Evolutionary conservation across 2,797 vertebrate species (phyloP).

Genomic region (Luscinia megarhynchos): DNA sequence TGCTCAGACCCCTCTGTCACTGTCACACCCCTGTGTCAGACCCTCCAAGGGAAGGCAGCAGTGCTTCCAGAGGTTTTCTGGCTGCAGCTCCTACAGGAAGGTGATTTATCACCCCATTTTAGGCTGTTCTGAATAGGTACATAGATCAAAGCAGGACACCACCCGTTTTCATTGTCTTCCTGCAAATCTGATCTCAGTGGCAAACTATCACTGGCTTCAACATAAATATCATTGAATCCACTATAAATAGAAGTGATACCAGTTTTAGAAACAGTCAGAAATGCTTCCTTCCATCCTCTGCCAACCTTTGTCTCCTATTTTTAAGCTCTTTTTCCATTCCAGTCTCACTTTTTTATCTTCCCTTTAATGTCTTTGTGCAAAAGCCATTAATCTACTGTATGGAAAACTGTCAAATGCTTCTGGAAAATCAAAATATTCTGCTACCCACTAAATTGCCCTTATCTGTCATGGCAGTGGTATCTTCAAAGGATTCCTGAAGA

Average conservation of each 20-base stretch:
- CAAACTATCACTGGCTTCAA: background rate
- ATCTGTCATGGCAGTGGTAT: constrained; percentile 63
- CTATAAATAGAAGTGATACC: constrained; percentile 42
- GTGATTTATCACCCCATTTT: background rate
- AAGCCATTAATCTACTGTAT: constrained; percentile 57
- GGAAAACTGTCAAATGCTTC: constrained; percentile 55
- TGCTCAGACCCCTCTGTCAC: background rate
- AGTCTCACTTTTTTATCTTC: constrained; percentile 49
- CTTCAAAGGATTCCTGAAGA: constrained; percentile 70
- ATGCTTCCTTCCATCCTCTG: constrained; percentile 30
- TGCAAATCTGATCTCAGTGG: background rate
- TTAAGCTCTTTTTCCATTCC: constrained; percentile 50
- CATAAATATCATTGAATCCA: background rate
- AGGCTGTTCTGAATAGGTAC: background rate
- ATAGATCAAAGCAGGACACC: background rate
- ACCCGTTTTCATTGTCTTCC: background rate
- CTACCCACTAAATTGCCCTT: constrained; percentile 68
- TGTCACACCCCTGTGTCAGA: background rate
- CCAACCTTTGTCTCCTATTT: constrained; percentile 40
- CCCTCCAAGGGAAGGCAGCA: background rate
- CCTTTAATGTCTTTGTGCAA: constrained; percentile 43
- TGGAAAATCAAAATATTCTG: constrained; percentile 69
- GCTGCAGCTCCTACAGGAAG: background rate
- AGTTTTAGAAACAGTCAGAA: constrained; percentile 37
- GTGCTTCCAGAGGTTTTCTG: fast-evolving